Conservation (phyloP, 2,888 invertebrate genomes). For the Tetramorium bicarinatum region DNA sequence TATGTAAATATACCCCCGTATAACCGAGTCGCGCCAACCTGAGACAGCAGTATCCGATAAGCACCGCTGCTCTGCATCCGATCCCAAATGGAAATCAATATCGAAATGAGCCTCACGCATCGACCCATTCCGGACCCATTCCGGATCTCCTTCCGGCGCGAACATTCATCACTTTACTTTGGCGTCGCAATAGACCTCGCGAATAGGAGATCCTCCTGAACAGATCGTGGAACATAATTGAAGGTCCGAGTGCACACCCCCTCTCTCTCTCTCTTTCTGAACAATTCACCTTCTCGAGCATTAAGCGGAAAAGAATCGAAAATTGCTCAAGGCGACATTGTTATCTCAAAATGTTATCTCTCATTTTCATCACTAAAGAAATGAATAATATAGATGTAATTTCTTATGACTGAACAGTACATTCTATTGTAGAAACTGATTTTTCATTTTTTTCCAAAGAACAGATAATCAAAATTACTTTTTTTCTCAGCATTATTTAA, state of each 20-base stretch:
- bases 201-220: constrained; percentile 27
- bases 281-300: neutral
- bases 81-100: constrained; percentile 77
- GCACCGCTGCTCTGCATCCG: constrained; percentile 70
- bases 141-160: constrained; percentile 60
- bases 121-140: constrained; percentile 68
- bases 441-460: neutral
- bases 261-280: too few relatives aligned
- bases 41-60: constrained; percentile 75
- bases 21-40: constrained; percentile 55
- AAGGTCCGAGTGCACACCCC: constrained; percentile 12
- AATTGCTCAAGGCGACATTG: constrained; percentile 20
- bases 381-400: neutral
- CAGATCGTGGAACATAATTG: constrained; percentile 41
- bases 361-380: neutral
- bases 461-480: neutral
- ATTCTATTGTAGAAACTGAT: neutral
- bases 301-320: constrained; percentile 7
- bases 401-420: neutral
- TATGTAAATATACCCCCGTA: constrained; percentile 60
- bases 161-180: constrained; percentile 73
- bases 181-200: constrained; percentile 66
- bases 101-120: constrained; percentile 69
- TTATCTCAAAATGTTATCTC: constrained; percentile 8
- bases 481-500: neutral